Evolutionary conservation across 2,797 vertebrate species (phyloP).

Genomic region (Cuniculus paca): DNA sequence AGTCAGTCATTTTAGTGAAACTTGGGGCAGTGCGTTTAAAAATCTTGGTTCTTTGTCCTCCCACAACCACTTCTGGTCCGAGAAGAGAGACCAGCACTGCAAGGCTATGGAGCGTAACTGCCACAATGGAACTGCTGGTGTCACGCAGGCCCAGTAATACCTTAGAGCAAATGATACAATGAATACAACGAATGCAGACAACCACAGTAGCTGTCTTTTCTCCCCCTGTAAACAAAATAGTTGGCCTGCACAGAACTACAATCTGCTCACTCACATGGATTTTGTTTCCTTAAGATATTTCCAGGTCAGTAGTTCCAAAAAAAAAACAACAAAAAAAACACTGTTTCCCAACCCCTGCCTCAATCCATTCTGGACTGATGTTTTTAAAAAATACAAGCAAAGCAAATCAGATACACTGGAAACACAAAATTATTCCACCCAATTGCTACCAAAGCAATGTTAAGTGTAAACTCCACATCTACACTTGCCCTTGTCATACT

Average conservation of each 20-base stretch:
- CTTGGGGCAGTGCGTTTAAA: conserved; percentile 97
- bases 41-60: conserved; percentile 96
- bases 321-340: too few relatives aligned
- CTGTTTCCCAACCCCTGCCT: neutral
- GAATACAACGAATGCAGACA: neutral
- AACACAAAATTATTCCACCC: neutral
- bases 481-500: neutral
- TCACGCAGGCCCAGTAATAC: conserved; percentile 97
- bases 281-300: neutral
- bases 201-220: neutral
- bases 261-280: neutral
- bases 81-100: conserved; percentile 96
- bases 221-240: neutral
- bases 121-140: conserved; percentile 94
- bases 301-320: neutral
- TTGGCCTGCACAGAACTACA: neutral
- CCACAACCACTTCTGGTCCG: conserved; percentile 97
- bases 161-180: conserved; percentile 84
- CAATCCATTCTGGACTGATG: neutral
- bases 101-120: conserved; percentile 96
- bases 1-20: conserved; percentile 95
- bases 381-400: neutral
- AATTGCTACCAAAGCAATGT: neutral
- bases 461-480: neutral
- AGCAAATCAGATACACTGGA: neutral